Conservation (phyloP, 2,888 invertebrate genomes). For the Ditylenchus weischeri region DNA sequence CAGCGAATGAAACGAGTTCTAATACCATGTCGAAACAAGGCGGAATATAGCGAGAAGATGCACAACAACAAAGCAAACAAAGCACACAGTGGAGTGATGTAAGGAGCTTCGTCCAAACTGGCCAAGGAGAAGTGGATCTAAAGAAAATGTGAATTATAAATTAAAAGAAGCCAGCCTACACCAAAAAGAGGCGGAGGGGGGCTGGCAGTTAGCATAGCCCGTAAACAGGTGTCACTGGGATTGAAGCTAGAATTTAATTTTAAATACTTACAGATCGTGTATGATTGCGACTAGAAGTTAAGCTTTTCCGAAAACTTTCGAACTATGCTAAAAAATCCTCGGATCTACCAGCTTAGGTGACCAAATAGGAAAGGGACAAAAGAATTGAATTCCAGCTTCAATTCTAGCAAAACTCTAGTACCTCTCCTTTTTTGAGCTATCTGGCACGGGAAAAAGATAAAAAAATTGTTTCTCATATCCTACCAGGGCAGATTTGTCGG, state of each 20-base stretch:
- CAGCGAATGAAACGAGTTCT: conserved; percentile 34
- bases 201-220: too few relatives aligned
- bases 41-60: conserved; percentile 38
- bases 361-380: too few relatives aligned
- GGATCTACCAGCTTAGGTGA: too few relatives aligned
- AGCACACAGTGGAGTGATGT: conserved; percentile 41
- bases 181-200: too few relatives aligned
- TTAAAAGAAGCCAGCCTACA: too few relatives aligned
- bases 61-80: conserved; percentile 45
- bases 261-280: background rate
- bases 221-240: background rate
- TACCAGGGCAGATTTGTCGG: conserved; percentile 30
- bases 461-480: background rate
- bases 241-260: background rate
- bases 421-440: too few relatives aligned
- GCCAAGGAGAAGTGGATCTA: conserved; percentile 26
- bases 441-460: background rate
- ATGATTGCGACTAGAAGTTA: too few relatives aligned
- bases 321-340: too few relatives aligned
- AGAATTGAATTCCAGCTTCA: too few relatives aligned
- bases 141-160: too few relatives aligned
- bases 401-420: too few relatives aligned
- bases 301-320: too few relatives aligned
- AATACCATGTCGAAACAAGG: conserved; percentile 35
- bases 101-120: conserved; percentile 28